Evolutionary conservation across 2,113 vertebrate genomes (phyloP).

Genomic region (Noctilio leporinus): DNA sequence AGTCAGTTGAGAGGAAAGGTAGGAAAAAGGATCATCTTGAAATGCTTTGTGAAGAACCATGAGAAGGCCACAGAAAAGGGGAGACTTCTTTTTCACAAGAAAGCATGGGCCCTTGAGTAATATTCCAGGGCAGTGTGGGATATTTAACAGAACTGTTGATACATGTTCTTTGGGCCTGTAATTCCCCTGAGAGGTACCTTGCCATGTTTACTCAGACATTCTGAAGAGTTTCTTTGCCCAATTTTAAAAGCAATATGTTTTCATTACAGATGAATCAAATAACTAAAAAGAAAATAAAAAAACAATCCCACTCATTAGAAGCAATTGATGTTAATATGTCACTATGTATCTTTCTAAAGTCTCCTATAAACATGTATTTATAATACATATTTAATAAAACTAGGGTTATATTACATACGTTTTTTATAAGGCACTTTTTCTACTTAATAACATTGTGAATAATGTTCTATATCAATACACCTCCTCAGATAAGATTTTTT

Average conservation of each 20-base stretch:
- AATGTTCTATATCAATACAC: constrained; percentile 12
- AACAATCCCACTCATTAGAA: not conserved
- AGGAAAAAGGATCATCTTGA: not conserved
- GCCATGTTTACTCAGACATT: not conserved
- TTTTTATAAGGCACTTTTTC: constrained; percentile 11
- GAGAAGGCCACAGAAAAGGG: not conserved
- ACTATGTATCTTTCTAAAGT: not conserved
- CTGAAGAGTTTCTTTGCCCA: not conserved
- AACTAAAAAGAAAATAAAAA: constrained; percentile 12
- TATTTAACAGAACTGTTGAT: not conserved
- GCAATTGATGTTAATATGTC: not conserved
- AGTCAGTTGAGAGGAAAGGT: not conserved
- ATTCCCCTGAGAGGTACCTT: not conserved
- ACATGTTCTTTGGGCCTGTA: not conserved
- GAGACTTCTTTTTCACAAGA: not conserved
- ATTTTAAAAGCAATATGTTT: not conserved
- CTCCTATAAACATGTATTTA: not conserved
- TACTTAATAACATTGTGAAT: not conserved
- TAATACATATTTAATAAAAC: not conserved
- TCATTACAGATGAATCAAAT: not conserved
- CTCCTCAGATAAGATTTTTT: not conserved
- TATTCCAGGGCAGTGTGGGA: not conserved
- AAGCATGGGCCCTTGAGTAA: not conserved
- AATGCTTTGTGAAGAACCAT: not conserved
- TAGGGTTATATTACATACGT: not conserved